A percentile compares a stretch with the other conserved stretches of the same genome.
These are phyloP conservation scores for Carlito syrichta DNA, from an alignment of 2,113 vertebrate species.

Conservation along the genomic window DNA sequence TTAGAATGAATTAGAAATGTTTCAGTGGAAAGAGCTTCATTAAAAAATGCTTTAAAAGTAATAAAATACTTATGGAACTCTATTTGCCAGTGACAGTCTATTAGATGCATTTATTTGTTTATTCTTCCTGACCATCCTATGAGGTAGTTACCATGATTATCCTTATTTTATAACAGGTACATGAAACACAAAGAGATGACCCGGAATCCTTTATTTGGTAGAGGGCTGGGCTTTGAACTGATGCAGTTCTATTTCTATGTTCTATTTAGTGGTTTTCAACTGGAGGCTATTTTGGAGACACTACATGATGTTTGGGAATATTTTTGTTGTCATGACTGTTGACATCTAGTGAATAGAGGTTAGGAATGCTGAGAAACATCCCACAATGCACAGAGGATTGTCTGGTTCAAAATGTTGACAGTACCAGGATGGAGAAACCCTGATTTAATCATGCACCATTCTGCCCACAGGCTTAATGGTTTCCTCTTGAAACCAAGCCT, in stretches of 20 bases:
- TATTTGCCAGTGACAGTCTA: not conserved
- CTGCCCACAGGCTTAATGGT: not conserved
- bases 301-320: not conserved
- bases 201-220: not conserved
- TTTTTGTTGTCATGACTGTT: not conserved
- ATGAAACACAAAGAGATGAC: not conserved
- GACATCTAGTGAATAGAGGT: not conserved
- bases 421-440: not conserved
- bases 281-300: not conserved
- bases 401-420: not conserved
- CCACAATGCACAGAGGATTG: not conserved
- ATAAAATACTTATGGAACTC: not conserved
- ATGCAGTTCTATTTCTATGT: not conserved
- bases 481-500: not conserved
- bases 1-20: not conserved
- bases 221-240: not conserved
- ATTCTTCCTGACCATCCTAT: not conserved
- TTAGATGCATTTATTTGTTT: not conserved
- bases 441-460: not conserved
- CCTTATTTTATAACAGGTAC: not conserved
- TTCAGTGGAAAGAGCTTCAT: not conserved
- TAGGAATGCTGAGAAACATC: not conserved
- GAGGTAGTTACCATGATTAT: not conserved
- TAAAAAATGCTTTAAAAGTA: slow-evolving; percentile 10
- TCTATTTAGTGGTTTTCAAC: not conserved